Conservation (phyloP, 2,888 invertebrate genomes). For the Adela reaumurella region DNA sequence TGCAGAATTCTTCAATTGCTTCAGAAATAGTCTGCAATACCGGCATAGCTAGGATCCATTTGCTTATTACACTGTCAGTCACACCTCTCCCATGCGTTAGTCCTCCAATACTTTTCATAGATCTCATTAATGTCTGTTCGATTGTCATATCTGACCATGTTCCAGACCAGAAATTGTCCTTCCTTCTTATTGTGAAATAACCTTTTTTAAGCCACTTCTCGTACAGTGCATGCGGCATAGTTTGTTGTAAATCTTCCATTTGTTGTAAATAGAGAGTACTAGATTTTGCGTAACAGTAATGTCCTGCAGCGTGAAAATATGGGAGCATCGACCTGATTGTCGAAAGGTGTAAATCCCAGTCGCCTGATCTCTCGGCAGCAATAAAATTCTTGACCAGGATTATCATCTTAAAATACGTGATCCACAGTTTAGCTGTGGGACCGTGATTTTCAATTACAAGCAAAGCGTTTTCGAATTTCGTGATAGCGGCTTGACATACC, state of each 20-base stretch:
- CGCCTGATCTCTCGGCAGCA: slow-evolving; percentile 18
- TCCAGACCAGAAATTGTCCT: slow-evolving; percentile 13
- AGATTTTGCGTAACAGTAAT: slow-evolving; percentile 7
- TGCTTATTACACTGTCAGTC: slow-evolving; percentile 13
- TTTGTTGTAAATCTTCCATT: slow-evolving; percentile 8
- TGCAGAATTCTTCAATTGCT: slow-evolving; percentile 6
- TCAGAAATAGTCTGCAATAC: slow-evolving; percentile 12
- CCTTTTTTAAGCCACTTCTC: slow-evolving; percentile 8
- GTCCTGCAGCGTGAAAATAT: slow-evolving; percentile 15
- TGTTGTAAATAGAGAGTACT: slow-evolving; percentile 13
- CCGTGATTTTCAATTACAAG: slow-evolving; percentile 11
- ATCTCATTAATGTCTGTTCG: slow-evolving; percentile 11
- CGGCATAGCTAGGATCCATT: slow-evolving; percentile 13
- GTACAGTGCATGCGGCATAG: slow-evolving; percentile 10
- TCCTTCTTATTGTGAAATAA: slow-evolving; percentile 10
- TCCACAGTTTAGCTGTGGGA: slow-evolving; percentile 16
- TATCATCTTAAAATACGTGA: slow-evolving; percentile 18
- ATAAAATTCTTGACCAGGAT: slow-evolving; percentile 18
- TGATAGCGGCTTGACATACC: too few relatives aligned
- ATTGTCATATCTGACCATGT: slow-evolving; percentile 14
- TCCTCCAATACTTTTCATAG: slow-evolving; percentile 2
- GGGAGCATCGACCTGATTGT: slow-evolving; percentile 19
- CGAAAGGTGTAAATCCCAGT: slow-evolving; percentile 18
- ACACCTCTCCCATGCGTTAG: slow-evolving; percentile 7
- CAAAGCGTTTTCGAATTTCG: too few relatives aligned